Base-by-base conservation (phyloP, 2,113 vertebrate genomes). In the Riparia riparia region DNA sequence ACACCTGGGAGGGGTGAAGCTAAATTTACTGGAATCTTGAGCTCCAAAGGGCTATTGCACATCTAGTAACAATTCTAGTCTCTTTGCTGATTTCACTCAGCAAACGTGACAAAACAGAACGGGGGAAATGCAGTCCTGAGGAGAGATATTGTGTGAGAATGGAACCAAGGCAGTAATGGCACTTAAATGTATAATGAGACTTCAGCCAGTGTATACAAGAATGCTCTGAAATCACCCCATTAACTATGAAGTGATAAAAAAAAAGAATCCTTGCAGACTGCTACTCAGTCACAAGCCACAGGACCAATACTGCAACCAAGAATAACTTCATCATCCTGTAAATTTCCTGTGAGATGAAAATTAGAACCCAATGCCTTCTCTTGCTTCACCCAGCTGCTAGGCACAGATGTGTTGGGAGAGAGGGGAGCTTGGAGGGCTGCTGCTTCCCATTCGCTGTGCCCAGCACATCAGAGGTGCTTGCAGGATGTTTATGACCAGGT, bases 21-120 rank as follows among this genome's bases (percentile, higher is more conserved):
- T 78, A 47, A 77, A 80, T 84, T 90, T 87, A 87, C 37, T 79
- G 76, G 76, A 79, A 82, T 68, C 47, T 76, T 86, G 41, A 90
- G 18, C 34, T 86, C 32, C 68, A 63, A 83, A 78, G 39, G 57
- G 16, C 44, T 95, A 14, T 19, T 44, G 7, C 20, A 57, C 10
- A 82, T 65, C 58, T 80, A 49, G 69, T 86, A 86, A 60, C 28
- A 86, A 74, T 89, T 72, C 37, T 60, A 42, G 5, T 21, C 45
- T 89, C 37, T 86, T 70, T 56, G 32, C 53, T 91, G 78, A 50
- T 94, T 95, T 92, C 0, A 0, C 25, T 94, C 53, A 82, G 49
- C 17, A 60, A 94, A 47, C 0, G 0, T 39, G 60, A 86, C 44
- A 83, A 90, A 86, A 70, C 7, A 82, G 84, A 80, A 64, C 16